phyloP scores from a whole-genome alignment of 2,113 vertebrate species.

The Camelus bactrianus region DNA sequence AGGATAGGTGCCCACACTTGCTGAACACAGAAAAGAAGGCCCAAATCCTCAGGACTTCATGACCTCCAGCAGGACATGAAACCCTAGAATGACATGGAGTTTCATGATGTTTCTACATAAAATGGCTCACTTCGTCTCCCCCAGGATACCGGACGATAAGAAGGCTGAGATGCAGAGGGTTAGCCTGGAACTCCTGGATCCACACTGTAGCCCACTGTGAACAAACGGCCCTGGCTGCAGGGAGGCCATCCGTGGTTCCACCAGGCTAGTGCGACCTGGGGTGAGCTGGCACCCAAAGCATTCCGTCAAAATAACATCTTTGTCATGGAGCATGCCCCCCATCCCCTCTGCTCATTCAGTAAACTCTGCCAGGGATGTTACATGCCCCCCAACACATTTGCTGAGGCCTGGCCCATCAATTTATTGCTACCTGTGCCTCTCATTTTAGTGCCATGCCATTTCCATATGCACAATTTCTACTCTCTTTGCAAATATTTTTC shows the following conservation, averaged over 20 bases:
- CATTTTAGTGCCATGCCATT: not conserved
- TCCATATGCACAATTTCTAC: not conserved
- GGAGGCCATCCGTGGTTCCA: not conserved
- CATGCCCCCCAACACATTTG: not conserved
- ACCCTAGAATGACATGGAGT: not conserved
- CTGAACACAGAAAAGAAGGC: not conserved
- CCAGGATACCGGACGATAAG: not conserved
- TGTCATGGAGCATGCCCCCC: not conserved
- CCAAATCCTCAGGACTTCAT: fast-evolving
- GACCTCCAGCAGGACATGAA: not conserved
- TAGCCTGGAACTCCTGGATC: not conserved
- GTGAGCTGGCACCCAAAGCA: not conserved
- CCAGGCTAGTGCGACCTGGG: not conserved
- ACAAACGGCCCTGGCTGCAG: not conserved
- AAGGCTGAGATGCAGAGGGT: not conserved
- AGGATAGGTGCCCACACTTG: not conserved
- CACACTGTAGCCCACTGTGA: not conserved
- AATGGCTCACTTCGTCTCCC: not conserved
- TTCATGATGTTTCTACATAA: not conserved
- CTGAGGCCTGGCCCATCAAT: not conserved
- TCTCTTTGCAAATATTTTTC: constrained; percentile 17
- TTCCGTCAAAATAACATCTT: not conserved
- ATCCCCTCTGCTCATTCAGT: not conserved
- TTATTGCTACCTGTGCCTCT: constrained; percentile 21
- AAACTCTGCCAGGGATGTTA: not conserved